Conservation (phyloP, 1,140 invertebrate genomes). For the Nasonia longicornis region DNA sequence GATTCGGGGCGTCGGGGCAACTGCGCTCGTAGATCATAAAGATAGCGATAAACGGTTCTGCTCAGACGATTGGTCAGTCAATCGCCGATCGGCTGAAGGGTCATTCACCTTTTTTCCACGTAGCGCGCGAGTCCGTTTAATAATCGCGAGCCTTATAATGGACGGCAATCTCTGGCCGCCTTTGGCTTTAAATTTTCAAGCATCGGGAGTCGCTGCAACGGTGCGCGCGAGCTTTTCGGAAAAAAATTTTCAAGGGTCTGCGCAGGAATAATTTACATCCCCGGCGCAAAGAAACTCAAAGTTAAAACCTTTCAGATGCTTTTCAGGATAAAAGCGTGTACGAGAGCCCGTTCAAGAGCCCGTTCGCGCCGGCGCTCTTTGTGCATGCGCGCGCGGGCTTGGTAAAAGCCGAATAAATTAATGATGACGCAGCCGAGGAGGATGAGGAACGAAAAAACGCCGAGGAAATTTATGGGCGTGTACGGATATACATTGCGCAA, state of each 20-base stretch:
- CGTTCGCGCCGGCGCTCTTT: not conserved
- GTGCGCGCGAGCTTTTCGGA: constrained; percentile 7
- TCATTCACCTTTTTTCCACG: not conserved
- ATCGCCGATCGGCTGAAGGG: too few species aligned
- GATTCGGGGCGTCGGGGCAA: too few species aligned
- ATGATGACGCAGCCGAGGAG: constrained; percentile 28
- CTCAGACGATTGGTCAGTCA: too few species aligned
- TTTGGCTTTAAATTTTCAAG: constrained; percentile 13
- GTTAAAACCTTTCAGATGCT: constrained; percentile 45
- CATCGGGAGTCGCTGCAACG: not conserved
- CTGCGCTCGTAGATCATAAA: too few species aligned
- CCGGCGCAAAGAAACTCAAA: constrained; percentile 30
- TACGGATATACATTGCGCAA: not conserved
- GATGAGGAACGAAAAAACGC: not conserved
- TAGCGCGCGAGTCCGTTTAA: not conserved
- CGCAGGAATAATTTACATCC: constrained; percentile 36
- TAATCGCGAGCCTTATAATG: not conserved
- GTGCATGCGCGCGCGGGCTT: constrained; percentile 6
- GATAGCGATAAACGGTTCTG: too few species aligned
- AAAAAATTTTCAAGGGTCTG: constrained; percentile 31
- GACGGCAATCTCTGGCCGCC: not conserved
- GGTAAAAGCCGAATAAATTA: constrained; percentile 45
- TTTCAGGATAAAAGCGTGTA: constrained; percentile 33
- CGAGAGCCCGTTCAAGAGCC: constrained; percentile 12
- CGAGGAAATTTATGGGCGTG: not conserved